A percentile compares a stretch with the other conserved stretches of the same genome.
Evolutionary conservation across 2,888 invertebrate genomes (phyloP).

Genomic region (Osedax fenrisi): DNA sequence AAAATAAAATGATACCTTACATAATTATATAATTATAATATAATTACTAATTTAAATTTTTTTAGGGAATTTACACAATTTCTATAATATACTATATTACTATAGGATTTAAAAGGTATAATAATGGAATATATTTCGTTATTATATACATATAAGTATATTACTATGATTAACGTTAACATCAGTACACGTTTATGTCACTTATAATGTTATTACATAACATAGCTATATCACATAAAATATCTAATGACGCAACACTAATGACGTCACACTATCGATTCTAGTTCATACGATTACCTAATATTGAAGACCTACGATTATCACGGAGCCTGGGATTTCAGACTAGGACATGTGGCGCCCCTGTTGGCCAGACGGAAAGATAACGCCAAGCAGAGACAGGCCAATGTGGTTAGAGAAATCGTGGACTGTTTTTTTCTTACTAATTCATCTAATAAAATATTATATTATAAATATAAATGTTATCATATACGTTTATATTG

Average conservation of each 20-base stretch:
- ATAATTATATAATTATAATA: neutral
- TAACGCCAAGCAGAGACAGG: neutral
- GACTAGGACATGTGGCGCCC: neutral
- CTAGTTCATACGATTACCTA: neutral
- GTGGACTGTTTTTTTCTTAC: no score
- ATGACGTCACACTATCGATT: neutral
- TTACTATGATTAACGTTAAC: no score
- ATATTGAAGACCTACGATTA: constrained; percentile 6
- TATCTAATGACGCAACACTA: neutral
- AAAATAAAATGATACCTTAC: neutral
- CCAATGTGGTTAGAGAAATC: neutral
- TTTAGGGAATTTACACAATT: neutral
- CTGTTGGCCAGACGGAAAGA: neutral
- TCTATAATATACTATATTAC: no score
- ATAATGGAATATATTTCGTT: no score
- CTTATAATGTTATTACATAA: no score
- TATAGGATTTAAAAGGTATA: no score
- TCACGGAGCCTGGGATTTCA: constrained; percentile 6
- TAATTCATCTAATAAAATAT: no score
- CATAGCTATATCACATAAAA: no score
- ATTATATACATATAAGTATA: neutral
- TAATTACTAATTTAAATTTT: neutral
- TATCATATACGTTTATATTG: no score
- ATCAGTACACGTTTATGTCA: no score
- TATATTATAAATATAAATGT: no score